Base-by-base conservation (phyloP, 2,888 invertebrate species). In the Drosophila maculinotata region DNA sequence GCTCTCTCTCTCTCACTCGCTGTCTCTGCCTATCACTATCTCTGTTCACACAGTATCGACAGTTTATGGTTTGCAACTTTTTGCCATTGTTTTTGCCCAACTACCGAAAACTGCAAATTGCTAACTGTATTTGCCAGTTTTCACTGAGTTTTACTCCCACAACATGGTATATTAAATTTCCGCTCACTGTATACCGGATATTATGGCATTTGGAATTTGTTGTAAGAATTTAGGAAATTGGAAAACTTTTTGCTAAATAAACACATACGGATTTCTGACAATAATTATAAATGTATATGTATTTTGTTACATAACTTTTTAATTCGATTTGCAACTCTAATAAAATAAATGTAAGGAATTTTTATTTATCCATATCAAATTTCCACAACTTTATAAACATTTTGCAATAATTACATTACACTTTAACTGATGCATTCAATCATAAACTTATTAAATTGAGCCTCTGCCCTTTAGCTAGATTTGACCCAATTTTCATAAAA, bases 401-500 rank as follows among this genome's bases (percentile, higher is more conserved):
- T 20, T 20, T 3, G 20, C 20, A 20, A 4, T 20, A 20, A 20
- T 20, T 20, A 20, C 20, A 23, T 14, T 15, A 15, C n/a, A n/a
- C n/a, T 36, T 30, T 30, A 45, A 28, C 44, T 44, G 8, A 26
- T 14, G 28, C 35, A 35, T 6, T 10, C 44, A 42, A 51, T 44
- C 28, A 20, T 8, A 14, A 38, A 25, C 35, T 35, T 17, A 36
- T 23, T 28, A 15, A 35, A 42, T 23, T 8, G 15, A 26, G 12
- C 3, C 14, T 28, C 28, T n/a, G 36, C 59, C 42, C 8, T 7
- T 12, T 12, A 26, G 26, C 26, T 57, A 42, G 33, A 59, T 36
- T 47, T 84, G 84, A 72, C 79, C 79, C 58, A 69, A 78, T 84
- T 81, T 70, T 51, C 63, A 41, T 35, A 41, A 74, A 73, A 45